Percentiles rank a stretch among this genome's conserved stretches.
Conservation (phyloP, 2,888 invertebrate genomes). For the Nipponacmea schrenckii region DNA sequence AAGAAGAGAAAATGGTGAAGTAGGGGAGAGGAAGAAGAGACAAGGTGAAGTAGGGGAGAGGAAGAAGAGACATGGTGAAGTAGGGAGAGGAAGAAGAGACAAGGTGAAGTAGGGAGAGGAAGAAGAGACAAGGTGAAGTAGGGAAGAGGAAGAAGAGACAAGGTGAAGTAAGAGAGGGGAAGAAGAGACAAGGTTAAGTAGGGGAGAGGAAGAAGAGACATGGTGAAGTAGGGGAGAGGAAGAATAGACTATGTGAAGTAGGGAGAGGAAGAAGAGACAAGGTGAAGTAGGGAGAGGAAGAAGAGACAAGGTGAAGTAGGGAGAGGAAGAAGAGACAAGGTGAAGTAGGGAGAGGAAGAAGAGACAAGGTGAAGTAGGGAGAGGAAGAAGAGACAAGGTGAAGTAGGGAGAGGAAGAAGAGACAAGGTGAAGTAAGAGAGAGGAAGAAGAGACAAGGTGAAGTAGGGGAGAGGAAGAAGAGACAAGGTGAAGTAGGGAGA, state of each 20-base stretch:
- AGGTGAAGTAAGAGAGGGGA: constrained; percentile 80
- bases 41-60: no score
- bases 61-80: no score
- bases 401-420: constrained; percentile 15
- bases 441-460: background rate
- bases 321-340: no score
- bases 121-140: background rate
- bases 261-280: background rate
- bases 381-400: no score
- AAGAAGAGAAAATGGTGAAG: no score
- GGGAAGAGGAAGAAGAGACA: constrained; percentile 72
- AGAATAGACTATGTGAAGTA: constrained; percentile 68
- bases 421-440: constrained; percentile 13
- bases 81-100: background rate
- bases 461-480: no score
- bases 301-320: no score
- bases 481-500: background rate
- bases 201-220: constrained; percentile 78
- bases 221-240: constrained; percentile 82
- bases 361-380: no score
- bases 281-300: constrained; percentile 12
- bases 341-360: no score
- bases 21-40: no score
- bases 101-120: no score
- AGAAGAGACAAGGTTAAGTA: constrained; percentile 73